These are phyloP conservation scores for Parapsyche elsis DNA, from an alignment of 1,140 invertebrate species.

Conservation along the genomic window DNA sequence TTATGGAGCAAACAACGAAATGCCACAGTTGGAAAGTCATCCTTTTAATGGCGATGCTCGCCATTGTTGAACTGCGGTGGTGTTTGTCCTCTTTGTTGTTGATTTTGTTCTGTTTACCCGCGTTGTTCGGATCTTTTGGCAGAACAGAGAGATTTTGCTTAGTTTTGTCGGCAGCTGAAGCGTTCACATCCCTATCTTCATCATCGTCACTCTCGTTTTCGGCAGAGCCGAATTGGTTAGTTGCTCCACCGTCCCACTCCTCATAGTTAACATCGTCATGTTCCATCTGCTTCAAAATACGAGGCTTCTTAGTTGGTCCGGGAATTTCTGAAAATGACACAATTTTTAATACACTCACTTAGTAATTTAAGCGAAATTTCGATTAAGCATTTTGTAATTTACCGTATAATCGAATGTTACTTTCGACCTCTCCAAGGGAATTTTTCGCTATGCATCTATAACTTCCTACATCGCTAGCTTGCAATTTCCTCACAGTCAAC, in stretches of 20 bases:
- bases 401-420: slow-evolving; percentile 91
- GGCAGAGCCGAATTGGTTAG: slow-evolving; percentile 60
- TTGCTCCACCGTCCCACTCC: slow-evolving; percentile 45
- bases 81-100: slow-evolving; percentile 5
- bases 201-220: slow-evolving; percentile 59
- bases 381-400: slow-evolving; percentile 59
- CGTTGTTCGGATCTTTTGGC: background rate
- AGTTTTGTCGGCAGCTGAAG: background rate
- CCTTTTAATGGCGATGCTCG: background rate
- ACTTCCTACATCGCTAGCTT: slow-evolving; percentile 82
- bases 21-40: background rate
- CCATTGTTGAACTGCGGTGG: background rate
- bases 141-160: background rate
- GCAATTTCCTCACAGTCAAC: slow-evolving; percentile 82
- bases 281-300: slow-evolving; percentile 34
- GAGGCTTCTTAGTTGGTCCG: slow-evolving; percentile 64
- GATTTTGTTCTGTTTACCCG: background rate
- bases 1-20: background rate
- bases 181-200: slow-evolving; percentile 55
- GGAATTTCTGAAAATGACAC: slow-evolving; percentile 65
- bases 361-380: background rate
- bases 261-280: slow-evolving; percentile 57
- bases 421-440: slow-evolving; percentile 88
- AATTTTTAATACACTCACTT: background rate
- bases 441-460: slow-evolving; percentile 93